Percentiles rank a stretch among this genome's conserved stretches.
Conservation (phyloP, 1,140 invertebrate species). For the Hyles vespertilio region DNA sequence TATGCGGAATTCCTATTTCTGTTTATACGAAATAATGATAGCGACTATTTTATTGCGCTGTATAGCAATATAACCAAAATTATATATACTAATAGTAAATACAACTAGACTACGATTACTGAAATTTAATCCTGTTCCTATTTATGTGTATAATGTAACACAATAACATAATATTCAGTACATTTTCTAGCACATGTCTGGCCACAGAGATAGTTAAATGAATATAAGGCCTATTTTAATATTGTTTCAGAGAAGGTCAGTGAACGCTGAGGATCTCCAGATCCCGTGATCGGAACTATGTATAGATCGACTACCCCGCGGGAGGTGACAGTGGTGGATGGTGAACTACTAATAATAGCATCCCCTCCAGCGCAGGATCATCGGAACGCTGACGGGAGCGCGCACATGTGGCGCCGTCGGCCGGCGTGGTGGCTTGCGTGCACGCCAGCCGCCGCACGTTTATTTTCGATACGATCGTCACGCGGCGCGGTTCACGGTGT, state of each 20-base stretch:
- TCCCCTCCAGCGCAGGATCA: constrained; percentile 65
- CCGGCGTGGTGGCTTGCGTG: constrained; percentile 45
- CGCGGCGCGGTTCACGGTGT: constrained; percentile 64
- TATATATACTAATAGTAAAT: too few species aligned
- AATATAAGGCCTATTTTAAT: constrained; percentile 13
- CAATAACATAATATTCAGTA: too few species aligned
- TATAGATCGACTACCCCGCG: constrained; percentile 70
- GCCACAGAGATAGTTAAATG: too few species aligned
- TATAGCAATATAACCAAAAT: too few species aligned
- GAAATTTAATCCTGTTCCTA: too few species aligned
- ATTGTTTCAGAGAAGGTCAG: constrained; percentile 61
- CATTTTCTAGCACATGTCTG: too few species aligned
- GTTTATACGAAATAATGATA: too few species aligned
- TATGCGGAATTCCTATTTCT: too few species aligned
- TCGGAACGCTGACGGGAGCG: constrained; percentile 56
- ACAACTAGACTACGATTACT: too few species aligned
- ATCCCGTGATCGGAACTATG: constrained; percentile 67
- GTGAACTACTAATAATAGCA: constrained; percentile 71
- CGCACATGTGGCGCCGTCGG: constrained; percentile 64
- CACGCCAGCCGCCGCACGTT: constrained; percentile 31
- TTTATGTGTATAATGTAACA: too few species aligned
- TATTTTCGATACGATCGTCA: constrained; percentile 71
- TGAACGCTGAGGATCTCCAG: constrained; percentile 69
- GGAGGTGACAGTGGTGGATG: constrained; percentile 73
- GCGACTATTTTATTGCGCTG: too few species aligned